phyloP scores from a whole-genome alignment of 2,113 vertebrate species.

The Okapia johnstoni region DNA sequence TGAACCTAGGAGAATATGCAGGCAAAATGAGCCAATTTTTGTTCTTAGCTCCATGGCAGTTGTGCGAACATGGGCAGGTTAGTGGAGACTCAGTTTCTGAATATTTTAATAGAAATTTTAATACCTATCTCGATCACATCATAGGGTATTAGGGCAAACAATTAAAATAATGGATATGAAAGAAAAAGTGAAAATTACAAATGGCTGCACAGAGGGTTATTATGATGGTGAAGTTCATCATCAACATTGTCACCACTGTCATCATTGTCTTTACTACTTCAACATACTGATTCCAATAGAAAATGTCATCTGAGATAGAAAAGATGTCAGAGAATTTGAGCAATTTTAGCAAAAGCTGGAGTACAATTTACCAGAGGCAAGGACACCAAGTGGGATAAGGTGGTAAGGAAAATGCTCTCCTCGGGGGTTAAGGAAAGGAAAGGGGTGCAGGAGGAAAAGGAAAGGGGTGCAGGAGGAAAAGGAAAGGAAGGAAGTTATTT shows the following conservation, averaged over 20 bases:
- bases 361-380: not conserved
- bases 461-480: too few species aligned
- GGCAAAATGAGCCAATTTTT: not conserved
- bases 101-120: not conserved
- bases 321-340: not conserved
- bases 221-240: not conserved
- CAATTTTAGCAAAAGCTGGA: not conserved
- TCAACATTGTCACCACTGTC: accelerated
- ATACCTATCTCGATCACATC: not conserved
- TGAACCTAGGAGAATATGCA: not conserved
- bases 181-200: not conserved
- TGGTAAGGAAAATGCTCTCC: not conserved
- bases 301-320: not conserved
- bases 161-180: not conserved
- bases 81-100: not conserved
- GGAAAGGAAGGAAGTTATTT: not conserved
- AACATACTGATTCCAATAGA: not conserved
- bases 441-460: too few species aligned
- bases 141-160: not conserved
- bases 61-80: not conserved
- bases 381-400: not conserved
- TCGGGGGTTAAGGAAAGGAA: not conserved
- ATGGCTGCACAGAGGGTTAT: accelerated
- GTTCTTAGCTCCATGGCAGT: not conserved
- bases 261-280: not conserved